phyloP scores from a whole-genome alignment of 2,113 vertebrate species.

The Gila orcuttii region DNA sequence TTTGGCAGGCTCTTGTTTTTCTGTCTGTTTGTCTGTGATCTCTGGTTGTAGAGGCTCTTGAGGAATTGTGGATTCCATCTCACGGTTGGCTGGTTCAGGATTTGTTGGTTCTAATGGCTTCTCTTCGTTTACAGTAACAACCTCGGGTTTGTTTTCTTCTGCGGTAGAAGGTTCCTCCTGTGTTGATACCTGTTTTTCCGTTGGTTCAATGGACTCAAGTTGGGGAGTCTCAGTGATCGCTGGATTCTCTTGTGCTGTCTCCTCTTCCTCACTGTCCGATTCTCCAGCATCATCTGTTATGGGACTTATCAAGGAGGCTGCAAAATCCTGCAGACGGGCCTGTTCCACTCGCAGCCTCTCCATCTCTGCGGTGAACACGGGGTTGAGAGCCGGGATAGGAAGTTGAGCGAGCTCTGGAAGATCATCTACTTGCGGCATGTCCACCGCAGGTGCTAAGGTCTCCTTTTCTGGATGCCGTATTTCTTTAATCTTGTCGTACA shows the following conservation, averaged over 20 bases:
- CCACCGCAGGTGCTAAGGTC: slow-evolving; percentile 53
- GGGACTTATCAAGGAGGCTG: slow-evolving; percentile 73
- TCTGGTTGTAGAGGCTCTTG: not conserved
- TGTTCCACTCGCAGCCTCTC: slow-evolving; percentile 67
- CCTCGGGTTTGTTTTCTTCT: slow-evolving; percentile 16
- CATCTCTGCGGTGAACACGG: slow-evolving; percentile 68
- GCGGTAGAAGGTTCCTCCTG: slow-evolving; percentile 11
- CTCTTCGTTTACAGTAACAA: not conserved
- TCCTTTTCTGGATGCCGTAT: slow-evolving; percentile 69
- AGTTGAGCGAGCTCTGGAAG: slow-evolving; percentile 43
- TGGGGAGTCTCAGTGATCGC: not conserved
- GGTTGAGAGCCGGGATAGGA: slow-evolving; percentile 47
- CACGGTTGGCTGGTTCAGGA: slow-evolving; percentile 1
- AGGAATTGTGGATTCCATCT: not conserved
- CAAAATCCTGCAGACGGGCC: slow-evolving; percentile 78
- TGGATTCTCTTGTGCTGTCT: not conserved
- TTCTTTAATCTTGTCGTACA: slow-evolving; percentile 91
- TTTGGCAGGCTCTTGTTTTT: slow-evolving; percentile 14
- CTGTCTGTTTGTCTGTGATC: slow-evolving; percentile 1
- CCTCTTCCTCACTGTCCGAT: slow-evolving; percentile 60
- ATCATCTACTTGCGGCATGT: slow-evolving; percentile 60
- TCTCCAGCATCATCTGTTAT: slow-evolving; percentile 36
- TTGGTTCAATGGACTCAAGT: slow-evolving; percentile 11
- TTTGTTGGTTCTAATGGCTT: slow-evolving; percentile 20
- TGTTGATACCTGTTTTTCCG: slow-evolving; percentile 46